A percentile compares a stretch with the other conserved stretches of the same genome.
phyloP scores from a whole-genome alignment of 64 coral and sea anemone species.

The Cladopsammia gracilis region DNA sequence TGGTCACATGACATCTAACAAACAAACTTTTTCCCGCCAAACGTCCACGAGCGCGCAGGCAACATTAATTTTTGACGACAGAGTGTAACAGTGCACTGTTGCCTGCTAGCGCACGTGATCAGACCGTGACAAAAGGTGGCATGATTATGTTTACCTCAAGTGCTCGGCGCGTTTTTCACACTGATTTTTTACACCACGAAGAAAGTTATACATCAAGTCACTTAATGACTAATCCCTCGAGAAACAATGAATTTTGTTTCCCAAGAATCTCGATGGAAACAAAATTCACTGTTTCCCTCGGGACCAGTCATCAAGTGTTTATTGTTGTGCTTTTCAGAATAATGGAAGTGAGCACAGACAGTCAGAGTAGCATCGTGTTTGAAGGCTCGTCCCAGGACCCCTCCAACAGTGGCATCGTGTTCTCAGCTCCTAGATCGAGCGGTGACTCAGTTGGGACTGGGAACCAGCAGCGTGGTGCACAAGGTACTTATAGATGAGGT shows the following conservation, averaged over 20 bases:
- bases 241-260: not conserved
- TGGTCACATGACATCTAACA: no score
- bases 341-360: not conserved
- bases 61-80: no score
- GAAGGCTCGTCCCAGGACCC: constrained; percentile 69
- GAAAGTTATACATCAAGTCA: no score
- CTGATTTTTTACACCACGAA: no score
- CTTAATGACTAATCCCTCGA: no score
- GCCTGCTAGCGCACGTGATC: no score
- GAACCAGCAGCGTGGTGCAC: not conserved
- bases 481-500: not conserved
- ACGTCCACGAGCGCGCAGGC: no score
- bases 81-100: no score
- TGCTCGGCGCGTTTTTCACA: no score
- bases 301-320: not conserved
- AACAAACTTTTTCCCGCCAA: no score
- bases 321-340: not conserved
- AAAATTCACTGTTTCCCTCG: not conserved
- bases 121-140: no score
- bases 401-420: constrained; percentile 81
- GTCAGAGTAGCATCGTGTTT: constrained; percentile 74
- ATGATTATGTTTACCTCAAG: no score
- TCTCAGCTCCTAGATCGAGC: constrained; percentile 56
- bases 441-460: constrained; percentile 26
- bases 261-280: not conserved